Base-by-base conservation (phyloP, 1,140 invertebrate species). In the Cydia strobilella region DNA sequence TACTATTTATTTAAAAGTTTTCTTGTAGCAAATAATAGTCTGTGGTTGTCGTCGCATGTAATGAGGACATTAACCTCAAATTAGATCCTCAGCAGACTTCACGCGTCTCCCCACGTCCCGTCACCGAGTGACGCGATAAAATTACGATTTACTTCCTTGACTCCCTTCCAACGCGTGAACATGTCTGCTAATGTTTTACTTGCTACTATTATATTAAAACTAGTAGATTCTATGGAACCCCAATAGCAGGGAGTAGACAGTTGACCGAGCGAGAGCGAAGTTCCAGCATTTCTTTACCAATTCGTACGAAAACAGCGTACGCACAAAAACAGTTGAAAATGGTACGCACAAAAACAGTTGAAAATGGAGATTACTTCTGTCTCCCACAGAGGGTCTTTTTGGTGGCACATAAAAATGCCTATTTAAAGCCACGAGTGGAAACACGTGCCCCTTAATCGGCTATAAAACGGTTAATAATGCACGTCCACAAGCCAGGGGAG, bases 391-490 rank as follows among this genome's bases (percentile, higher is more conserved):
- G 20, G 18, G 1, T 7, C 20, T 23, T 59, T 23, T 51, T 51
- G 48, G 15, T 59, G 54, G 54, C 65, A n/a, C 31, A 69, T 69
- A 35, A 35, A 69, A 69, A 69, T 18, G 65, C 65, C 65, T 69
- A 69, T 69, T 69, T 69, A 69, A 69, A 69, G 31, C 27, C 31
- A 23, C 54, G 20, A 42, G 27, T 31, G 31, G 27, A 42, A 42
- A 69, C 65, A 18, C 27, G 27, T 35, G 27, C 65, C 65, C 18
- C 27, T 66, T 59, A 59, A 59, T 59, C 54, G 20, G 20, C 54
- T 59, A 59, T 59, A 59, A 59, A 59, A 59, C 54, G 54, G 54
- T 59, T 59, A 59, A 59, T 59, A 59, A 59, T 59, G 54, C 54
- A 59, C 54, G 54, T 23, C 54, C 54, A 18, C 51, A 59, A 59